Conservation (phyloP, 2,797 vertebrate genomes). For the Threskiornis aethiopicus region DNA sequence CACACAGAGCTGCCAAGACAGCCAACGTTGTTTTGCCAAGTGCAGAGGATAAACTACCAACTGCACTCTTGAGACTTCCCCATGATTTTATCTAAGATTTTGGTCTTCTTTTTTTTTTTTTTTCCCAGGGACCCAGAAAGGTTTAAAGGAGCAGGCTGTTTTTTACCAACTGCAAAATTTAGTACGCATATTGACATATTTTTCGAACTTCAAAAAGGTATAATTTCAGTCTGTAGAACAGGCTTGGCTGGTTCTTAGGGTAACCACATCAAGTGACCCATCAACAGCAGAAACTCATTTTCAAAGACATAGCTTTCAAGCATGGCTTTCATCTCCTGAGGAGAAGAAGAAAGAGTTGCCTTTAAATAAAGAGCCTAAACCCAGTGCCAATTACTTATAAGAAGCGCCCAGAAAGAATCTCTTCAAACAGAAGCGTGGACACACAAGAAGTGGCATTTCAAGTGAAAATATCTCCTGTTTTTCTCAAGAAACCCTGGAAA, state of each 20-base stretch:
- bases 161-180: conserved; percentile 11
- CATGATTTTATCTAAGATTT: not conserved
- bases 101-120: not conserved
- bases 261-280: conserved; percentile 37
- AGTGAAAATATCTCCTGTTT: not conserved
- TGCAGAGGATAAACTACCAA: not conserved
- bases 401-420: not conserved
- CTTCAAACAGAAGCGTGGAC: not conserved
- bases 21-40: not conserved
- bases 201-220: conserved; percentile 18
- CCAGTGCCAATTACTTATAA: not conserved
- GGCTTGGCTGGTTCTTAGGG: not conserved
- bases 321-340: not conserved
- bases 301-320: conserved; percentile 21
- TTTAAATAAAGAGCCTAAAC: not conserved
- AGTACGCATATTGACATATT: not conserved
- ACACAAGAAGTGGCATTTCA: not conserved
- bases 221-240: not conserved
- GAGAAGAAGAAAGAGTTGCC: not conserved
- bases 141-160: not conserved
- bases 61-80: not conserved
- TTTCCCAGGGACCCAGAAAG: not conserved
- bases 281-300: conserved; percentile 11
- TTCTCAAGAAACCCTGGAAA: not conserved
- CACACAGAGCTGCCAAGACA: not conserved